Percentiles rank a stretch among this genome's conserved stretches.
Evolutionary conservation across 1,140 invertebrate genomes (phyloP).

Genomic region (Drosophila takahashii): DNA sequence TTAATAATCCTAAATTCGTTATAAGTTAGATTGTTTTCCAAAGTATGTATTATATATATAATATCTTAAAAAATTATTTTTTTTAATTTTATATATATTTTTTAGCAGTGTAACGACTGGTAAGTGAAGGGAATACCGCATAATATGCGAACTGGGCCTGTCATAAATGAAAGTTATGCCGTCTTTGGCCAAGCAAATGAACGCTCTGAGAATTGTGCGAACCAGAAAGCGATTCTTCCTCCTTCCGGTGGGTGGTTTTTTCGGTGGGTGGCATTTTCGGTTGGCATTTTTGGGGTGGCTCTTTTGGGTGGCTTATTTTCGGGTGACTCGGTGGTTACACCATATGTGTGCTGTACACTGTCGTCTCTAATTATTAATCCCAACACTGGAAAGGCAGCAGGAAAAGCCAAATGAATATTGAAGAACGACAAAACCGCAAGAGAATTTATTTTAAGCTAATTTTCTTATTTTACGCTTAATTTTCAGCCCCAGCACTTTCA

Average conservation of each 20-base stretch:
- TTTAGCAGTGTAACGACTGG: constrained; percentile 19
- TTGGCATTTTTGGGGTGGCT: constrained; percentile 11
- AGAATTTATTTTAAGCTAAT: constrained; percentile 78
- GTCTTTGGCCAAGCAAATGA: constrained; percentile 61
- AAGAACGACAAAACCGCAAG: constrained; percentile 61
- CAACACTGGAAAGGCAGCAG: constrained; percentile 4
- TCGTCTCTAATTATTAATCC: constrained; percentile 68
- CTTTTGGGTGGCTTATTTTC: constrained; percentile 1
- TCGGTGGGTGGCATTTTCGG: neutral
- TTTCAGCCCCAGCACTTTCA: constrained; percentile 46
- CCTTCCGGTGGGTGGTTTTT: constrained; percentile 17
- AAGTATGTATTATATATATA: too few species aligned
- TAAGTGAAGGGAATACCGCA: constrained; percentile 54
- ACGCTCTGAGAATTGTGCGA: constrained; percentile 63
- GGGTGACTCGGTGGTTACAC: constrained; percentile 25
- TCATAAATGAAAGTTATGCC: constrained; percentile 80
- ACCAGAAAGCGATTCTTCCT: constrained; percentile 41
- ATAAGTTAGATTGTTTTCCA: too few species aligned
- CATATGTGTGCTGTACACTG: constrained; percentile 27
- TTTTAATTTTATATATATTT: neutral
- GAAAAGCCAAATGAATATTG: constrained; percentile 69
- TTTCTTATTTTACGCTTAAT: constrained; percentile 81
- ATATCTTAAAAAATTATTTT: too few species aligned
- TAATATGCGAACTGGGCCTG: constrained; percentile 75
- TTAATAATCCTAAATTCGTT: too few species aligned